Percentiles rank a stretch among this genome's conserved stretches.
Conservation (phyloP, 1,140 invertebrate species). For the Sarcophaga peregrina region DNA sequence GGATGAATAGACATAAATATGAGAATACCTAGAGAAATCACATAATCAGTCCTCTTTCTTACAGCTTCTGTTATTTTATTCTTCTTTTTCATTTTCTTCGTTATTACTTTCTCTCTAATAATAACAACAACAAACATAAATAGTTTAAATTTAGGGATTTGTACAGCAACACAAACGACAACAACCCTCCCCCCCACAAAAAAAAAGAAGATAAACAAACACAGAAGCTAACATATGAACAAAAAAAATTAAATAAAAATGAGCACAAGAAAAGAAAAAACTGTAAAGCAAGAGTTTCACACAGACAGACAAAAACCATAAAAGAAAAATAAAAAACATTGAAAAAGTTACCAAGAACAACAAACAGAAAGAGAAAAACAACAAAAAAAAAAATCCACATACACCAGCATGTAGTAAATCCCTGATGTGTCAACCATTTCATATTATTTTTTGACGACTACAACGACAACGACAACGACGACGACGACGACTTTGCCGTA, state of each 20-base stretch:
- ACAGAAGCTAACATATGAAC: neutral
- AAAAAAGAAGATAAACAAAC: neutral
- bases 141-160: slow-evolving; percentile 15
- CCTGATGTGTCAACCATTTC: slow-evolving; percentile 17
- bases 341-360: too few species aligned
- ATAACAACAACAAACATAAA: neutral
- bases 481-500: neutral
- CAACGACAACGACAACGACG: too few species aligned
- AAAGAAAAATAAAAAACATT: too few species aligned
- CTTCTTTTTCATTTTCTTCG: neutral
- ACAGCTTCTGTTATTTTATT: too few species aligned
- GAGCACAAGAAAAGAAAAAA: neutral
- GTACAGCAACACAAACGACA: neutral
- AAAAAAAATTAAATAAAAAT: neutral
- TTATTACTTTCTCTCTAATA: neutral
- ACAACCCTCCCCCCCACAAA: neutral
- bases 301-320: too few species aligned
- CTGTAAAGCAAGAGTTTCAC: neutral
- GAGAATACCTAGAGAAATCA: neutral
- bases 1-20: neutral
- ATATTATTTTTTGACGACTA: neutral
- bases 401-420: slow-evolving; percentile 1
- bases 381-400: neutral
- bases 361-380: too few species aligned
- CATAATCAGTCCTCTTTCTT: neutral